Evolutionary conservation across 2,888 invertebrate genomes (phyloP).

Genomic region (Deroplatys truncata): DNA sequence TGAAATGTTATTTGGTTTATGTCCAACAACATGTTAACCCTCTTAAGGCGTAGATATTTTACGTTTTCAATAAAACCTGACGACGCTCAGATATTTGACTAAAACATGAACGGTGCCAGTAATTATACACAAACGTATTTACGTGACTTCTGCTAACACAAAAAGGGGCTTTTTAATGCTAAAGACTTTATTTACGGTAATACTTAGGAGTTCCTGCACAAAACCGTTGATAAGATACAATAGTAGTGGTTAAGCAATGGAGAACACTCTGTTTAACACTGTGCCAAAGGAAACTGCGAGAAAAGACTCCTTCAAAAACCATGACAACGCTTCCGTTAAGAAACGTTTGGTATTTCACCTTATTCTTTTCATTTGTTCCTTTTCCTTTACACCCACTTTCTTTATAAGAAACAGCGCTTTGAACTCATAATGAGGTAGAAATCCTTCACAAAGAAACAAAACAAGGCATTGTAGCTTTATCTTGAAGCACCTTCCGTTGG

Average conservation of each 20-base stretch:
- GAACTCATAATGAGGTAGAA: not conserved
- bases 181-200: too few relatives aligned
- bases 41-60: too few relatives aligned
- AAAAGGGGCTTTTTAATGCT: too few relatives aligned
- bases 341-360: not conserved
- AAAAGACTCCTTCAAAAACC: not conserved
- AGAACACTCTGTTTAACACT: not conserved
- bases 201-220: too few relatives aligned
- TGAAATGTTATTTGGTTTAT: too few relatives aligned
- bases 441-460: not conserved
- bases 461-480: not conserved
- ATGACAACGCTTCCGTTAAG: not conserved
- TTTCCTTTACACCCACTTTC: not conserved
- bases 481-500: too few relatives aligned
- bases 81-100: accelerated
- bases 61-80: too few relatives aligned
- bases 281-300: not conserved
- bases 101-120: too few relatives aligned
- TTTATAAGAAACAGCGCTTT: not conserved
- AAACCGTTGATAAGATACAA: too few relatives aligned
- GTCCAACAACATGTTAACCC: too few relatives aligned
- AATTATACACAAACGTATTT: too few relatives aligned
- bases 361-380: not conserved
- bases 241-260: not conserved
- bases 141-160: too few relatives aligned